Base-by-base conservation (phyloP, 2,797 vertebrate species). In the Sparidentex hasta region DNA sequence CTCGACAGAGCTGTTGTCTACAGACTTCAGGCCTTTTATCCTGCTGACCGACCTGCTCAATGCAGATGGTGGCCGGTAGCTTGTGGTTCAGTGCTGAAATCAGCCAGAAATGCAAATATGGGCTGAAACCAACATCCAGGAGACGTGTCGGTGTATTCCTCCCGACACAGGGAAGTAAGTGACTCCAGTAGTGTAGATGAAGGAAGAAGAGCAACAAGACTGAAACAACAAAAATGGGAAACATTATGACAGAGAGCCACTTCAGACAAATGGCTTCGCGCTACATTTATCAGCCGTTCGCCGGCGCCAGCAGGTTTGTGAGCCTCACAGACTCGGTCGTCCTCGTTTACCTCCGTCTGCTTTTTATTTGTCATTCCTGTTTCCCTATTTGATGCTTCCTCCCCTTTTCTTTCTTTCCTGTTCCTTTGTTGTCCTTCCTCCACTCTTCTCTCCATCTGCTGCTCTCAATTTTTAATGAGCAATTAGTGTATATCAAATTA, bases 401-500 rank as follows among this genome's bases (percentile, higher is more conserved):
- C 29, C 46, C 47, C 18, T 20, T 4, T 29, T 64, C 33, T 0
- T 7, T 17, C 1, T 6, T 27, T 33, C 17, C 8, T 25, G 3
- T 44, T 43, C 18, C 38, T 55, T 65, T 43, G 4, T 67, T 20
- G 27, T 21, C 7, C 18, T 38, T 7, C 18, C n/a, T 57, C 43
- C n/a, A 18, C 20, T 44, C 23, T 21, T 7, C 5, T 33, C 8
- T n/a, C 18, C 14, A 5, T 63, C 48, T 48, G 18, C 29, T 38
- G 9, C 23, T n/a, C 27, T 86, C 51, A 76, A 73, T 71, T 65
- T 67, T 79, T 82, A 50, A 80, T 74, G 23, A 23, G 7, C 51
- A 43, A 62, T 58, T 65, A 48, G 65, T 66, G 62, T 21, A n/a
- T 48, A 3, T 29, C 5, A 62, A 58, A 56, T 38, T 44, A 43